Evolutionary conservation across 1,140 invertebrate genomes (phyloP), one percentile per base, ranked within the genome.

Genomic region (Plodia interpunctella): DNA sequence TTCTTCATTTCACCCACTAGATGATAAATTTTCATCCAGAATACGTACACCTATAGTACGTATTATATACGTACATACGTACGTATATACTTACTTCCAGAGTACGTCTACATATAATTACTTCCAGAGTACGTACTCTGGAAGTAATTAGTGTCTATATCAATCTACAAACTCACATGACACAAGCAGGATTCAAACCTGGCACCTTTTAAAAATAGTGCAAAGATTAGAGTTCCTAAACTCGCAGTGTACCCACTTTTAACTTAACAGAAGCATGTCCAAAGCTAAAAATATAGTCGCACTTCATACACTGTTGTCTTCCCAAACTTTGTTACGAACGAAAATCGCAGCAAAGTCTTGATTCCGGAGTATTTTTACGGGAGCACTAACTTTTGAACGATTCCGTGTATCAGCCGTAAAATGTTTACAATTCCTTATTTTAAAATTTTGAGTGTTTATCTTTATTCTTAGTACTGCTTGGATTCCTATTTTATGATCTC

Each of bases 351-450:
- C 55, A 60, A 56, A 25, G 57, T 69, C 63, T 72, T 60, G 69
- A 60, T 66, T 60, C 57, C 49, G 73, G 76, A 78, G 72, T 78
- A 70, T 78, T 72, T 71, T 72, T 70, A 72, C 66, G 68, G 68
- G 63, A 62, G 66, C 62, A 74, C 61, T 55, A 74, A 73, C 68
- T 74, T 79, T 74, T 61, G 62, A 56, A 68, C 59, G 19, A 25
- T 53, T 53, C 21, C 20, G 0, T n/a, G 51, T 53, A 53, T 53
- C 51, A 25, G 21, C 51, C 19, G 51, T 53, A 53, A 53, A 53
- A 53, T 53, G 51, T 53, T 53, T 53, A 53, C 51, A 21, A 53
- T 53, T 25, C 51, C 21, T 25, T 53, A 53, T 53, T 53, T 53
- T 25, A 20, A 53, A 53, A 53, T 53, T 53, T 20, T 1, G 21